These are phyloP conservation scores for Chelonus formosanus DNA, from an alignment of 2,888 invertebrate species.

Conservation along the genomic window DNA sequence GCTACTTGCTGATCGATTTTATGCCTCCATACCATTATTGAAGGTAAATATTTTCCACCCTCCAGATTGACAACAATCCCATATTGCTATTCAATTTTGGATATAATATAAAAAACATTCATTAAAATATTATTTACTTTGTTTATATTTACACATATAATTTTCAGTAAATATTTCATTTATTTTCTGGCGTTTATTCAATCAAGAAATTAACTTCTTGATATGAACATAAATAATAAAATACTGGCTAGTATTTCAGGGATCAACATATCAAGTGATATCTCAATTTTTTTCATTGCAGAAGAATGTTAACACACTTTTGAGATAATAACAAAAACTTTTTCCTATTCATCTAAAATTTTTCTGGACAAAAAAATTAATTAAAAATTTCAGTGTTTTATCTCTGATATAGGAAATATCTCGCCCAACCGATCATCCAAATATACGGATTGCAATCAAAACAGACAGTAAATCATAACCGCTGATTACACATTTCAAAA, in stretches of 20 bases:
- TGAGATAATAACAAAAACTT: too few relatives aligned
- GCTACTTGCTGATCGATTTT: not conserved
- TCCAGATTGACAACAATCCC: not conserved
- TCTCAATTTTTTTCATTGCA: too few relatives aligned
- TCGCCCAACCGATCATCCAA: not conserved
- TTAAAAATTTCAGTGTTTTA: not conserved
- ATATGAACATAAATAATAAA: too few relatives aligned
- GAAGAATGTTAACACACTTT: too few relatives aligned
- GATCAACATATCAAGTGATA: too few relatives aligned
- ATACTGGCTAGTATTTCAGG: too few relatives aligned
- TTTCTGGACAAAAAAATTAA: not conserved
- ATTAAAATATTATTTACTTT: not conserved
- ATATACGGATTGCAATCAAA: constrained; percentile 55
- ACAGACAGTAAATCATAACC: constrained; percentile 56
- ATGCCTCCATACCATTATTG: not conserved
- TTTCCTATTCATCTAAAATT: not conserved
- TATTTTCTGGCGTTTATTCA: too few relatives aligned
- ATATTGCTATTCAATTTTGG: too few relatives aligned
- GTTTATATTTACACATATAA: too few relatives aligned
- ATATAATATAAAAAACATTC: not conserved
- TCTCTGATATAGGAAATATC: not conserved
- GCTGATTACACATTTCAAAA: constrained; percentile 63
- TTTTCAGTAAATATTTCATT: too few relatives aligned
- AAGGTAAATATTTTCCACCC: constrained; percentile 19
- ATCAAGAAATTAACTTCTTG: too few relatives aligned